Evolutionary conservation across 2,797 vertebrate species (phyloP).

Genomic region (Geotria australis): DNA sequence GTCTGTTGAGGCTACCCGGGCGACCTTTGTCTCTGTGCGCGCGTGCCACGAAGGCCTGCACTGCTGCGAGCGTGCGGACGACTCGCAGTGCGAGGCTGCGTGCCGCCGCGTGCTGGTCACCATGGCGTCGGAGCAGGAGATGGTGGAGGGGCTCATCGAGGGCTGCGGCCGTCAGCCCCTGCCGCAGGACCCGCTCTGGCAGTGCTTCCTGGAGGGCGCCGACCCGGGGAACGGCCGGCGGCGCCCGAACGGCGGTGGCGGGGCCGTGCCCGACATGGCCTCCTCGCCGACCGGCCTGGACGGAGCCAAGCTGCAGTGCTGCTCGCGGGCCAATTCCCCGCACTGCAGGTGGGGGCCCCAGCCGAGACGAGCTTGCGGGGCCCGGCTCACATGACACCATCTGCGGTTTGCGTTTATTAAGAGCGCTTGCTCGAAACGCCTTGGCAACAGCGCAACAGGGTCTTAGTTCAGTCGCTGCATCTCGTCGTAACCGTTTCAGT

Average conservation of each 20-base stretch:
- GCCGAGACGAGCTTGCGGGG: too few species aligned
- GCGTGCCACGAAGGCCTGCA: constrained; percentile 38
- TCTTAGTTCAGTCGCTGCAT: too few species aligned
- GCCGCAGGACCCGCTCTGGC: constrained; percentile 94
- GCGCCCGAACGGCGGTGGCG: too few species aligned
- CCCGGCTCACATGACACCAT: too few species aligned
- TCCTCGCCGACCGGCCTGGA: constrained; percentile 60
- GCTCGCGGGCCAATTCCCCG: constrained; percentile 80
- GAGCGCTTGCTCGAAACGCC: too few species aligned
- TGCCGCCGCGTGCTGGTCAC: constrained; percentile 69
- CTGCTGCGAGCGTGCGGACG: constrained; percentile 79
- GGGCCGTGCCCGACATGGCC: constrained; percentile 29
- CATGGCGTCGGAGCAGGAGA: constrained; percentile 81
- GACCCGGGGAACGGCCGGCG: constrained; percentile 25
- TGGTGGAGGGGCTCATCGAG: constrained; percentile 69
- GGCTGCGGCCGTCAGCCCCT: constrained; percentile 70
- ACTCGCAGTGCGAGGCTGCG: constrained; percentile 45
- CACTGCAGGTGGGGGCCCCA: constrained; percentile 40
- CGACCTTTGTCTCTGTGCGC: too few species aligned
- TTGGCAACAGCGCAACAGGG: too few species aligned
- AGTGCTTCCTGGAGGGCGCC: constrained; percentile 70
- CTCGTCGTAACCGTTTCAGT: too few species aligned
- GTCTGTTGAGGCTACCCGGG: too few species aligned
- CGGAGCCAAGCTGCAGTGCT: constrained; percentile 87
- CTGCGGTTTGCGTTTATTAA: too few species aligned